Evolutionary conservation across 2,797 vertebrate species (phyloP), one percentile per base, ranked within the genome.

Genomic region (Ctenopoma multispine): DNA sequence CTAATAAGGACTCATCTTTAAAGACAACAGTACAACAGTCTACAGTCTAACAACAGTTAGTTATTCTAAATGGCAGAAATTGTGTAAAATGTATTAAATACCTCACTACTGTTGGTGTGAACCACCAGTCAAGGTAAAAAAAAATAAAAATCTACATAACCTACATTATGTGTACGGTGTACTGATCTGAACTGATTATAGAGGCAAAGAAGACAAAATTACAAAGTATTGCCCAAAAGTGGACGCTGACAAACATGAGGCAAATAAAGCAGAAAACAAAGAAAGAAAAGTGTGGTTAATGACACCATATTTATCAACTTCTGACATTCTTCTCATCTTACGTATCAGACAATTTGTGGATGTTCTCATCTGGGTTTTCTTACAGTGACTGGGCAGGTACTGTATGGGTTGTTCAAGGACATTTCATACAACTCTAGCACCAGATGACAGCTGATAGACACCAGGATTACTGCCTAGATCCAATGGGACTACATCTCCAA

Each of bases 221-320:
- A 66, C 43, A 66, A 70, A 61, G 41, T 68, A 75, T 69, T 56
- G 65, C 47, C 69, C 55, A 73, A 73, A 81, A 51, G 78, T 69
- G 57, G 51, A 72, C 69, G 73, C 79, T 80, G 69, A 82, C 58
- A 75, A 77, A 84, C 31, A 46, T 57, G 55, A 62, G 68, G 60
- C 77, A 84, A 80, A 82, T 81, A 79, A 74, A 69, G 54, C 64
- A 55, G 49, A 77, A 56, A 46, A 44, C 6, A 11, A 72, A 63
- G 36, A 65, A 41, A 77, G 56, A 71, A 48, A 80, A 68, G 82
- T 20, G n/a, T 69, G 38, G 67, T 69, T 84, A 74, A 84, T 70
- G 72, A 81, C 59, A 27, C 61, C 61, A 69, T 63, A 49, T 72
- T 72, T 54, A 83, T 72, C 66, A 79, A 69, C 62, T 63, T 70